These are phyloP conservation scores for Leptogaster cylindrica DNA, from an alignment of 2,888 invertebrate species.

Conservation along the genomic window DNA sequence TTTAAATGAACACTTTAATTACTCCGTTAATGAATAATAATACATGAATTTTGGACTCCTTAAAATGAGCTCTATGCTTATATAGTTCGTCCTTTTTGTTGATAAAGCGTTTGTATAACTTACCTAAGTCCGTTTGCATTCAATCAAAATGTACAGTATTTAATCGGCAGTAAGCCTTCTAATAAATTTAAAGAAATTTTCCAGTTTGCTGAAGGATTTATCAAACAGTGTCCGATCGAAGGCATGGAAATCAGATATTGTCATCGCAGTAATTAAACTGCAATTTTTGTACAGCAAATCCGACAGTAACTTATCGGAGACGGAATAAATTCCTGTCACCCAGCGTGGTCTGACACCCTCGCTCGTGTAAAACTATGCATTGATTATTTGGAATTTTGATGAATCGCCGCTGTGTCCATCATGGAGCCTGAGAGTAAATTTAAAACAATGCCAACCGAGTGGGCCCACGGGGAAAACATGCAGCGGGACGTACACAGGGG, in stretches of 20 bases:
- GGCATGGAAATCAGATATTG: conserved; percentile 58
- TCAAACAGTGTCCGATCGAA: no score
- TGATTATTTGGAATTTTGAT: conserved; percentile 42
- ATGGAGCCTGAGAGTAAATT: conserved; percentile 33
- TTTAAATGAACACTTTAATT: no score
- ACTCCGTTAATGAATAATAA: no score
- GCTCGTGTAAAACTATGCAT: conserved; percentile 18
- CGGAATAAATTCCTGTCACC: conserved; percentile 16
- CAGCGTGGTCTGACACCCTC: neutral
- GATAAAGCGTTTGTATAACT: no score
- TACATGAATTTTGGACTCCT: no score
- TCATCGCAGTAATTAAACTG: conserved; percentile 62
- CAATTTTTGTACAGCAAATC: conserved; percentile 57
- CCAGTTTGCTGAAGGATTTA: no score
- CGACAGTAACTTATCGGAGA: conserved; percentile 12
- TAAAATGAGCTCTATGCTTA: no score
- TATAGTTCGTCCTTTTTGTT: no score
- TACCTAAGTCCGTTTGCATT: no score
- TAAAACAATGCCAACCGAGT: conserved; percentile 18
- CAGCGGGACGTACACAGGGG: neutral
- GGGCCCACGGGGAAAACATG: neutral
- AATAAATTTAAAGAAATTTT: no score
- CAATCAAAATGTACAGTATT: no score
- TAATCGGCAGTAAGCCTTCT: no score
- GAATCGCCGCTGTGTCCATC: conserved; percentile 28